Base-by-base conservation (phyloP, 2,888 invertebrate species). In the Julus scandinavius region DNA sequence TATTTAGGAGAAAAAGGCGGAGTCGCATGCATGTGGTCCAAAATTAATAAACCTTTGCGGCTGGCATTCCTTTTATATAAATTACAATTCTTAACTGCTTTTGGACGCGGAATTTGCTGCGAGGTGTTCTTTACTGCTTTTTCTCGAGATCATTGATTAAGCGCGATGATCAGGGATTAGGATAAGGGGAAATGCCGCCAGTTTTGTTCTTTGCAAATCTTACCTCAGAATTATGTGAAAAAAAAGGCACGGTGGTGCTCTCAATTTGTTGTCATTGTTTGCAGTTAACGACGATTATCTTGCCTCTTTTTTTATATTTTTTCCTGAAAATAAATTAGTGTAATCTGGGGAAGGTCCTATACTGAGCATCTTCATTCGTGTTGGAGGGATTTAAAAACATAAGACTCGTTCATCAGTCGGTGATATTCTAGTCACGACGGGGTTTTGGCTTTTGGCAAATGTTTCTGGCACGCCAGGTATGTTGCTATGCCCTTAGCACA, bases 1-100 rank as follows among this genome's bases (percentile, higher is more conserved):
- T 63, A 63, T 63, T 63, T 63, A 63, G 63, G 63, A 63, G 54
- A 54, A 20, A 63, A 63, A 63, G 63, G 63, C 63, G 63, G 63
- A 63, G 63, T 63, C 63, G 63, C 63, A 20, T 63, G 20, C 63
- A 63, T 63, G 63, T 63, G 63, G 63, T 63, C 63, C 17, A 63
- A 63, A 63, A 63, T 63, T 63, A 63, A 63, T 63, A 63, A 63
- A 63, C 63, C 63, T 63, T n/a, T n/a, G 63, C 63, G 63, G 63
- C 63, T 63, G 63, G 63, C 63, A 63, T 63, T 63, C 63, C n/a
- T n/a, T 63, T 63, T 11, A 63, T 63, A 63, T n/a, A 63, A 63
- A 63, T 63, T 63, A 63, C 63, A 63, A 63, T 63, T 2, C 63
- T 63, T 63, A 63, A 63, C n/a, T 63, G 63, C 63, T 63, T 15